Percentiles rank a stretch among this genome's conserved stretches.
Conservation (phyloP, 1,140 invertebrate species). For the Paramacrobiotus metropolitanus region DNA sequence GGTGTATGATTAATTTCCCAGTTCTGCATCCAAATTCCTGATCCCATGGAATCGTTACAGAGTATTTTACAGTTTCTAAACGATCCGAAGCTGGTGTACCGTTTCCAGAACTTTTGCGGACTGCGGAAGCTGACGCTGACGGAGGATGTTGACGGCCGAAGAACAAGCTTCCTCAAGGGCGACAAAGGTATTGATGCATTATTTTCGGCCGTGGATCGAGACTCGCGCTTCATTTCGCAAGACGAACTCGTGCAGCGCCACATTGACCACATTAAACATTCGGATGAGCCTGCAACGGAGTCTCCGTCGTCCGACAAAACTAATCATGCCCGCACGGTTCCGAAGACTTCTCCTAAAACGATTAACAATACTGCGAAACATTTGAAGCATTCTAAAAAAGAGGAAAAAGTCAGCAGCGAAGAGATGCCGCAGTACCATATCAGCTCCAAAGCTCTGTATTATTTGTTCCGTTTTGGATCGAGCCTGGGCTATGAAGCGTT, state of each 20-base stretch:
- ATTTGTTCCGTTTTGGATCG: slow-evolving; percentile 55
- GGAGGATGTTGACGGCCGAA: background rate
- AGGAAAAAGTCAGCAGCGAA: background rate
- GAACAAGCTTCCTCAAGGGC: background rate
- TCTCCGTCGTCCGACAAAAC: no score
- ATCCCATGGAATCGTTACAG: background rate
- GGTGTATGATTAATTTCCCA: no score
- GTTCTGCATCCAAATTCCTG: no score
- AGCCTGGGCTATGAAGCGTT: slow-evolving; percentile 65
- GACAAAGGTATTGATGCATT: background rate
- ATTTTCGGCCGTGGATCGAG: slow-evolving; percentile 1
- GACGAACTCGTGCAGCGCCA: background rate
- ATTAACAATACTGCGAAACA: no score
- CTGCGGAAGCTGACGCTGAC: background rate
- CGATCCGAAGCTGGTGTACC: background rate
- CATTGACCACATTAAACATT: background rate
- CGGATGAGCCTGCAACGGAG: background rate
- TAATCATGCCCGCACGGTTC: background rate
- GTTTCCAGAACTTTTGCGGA: background rate
- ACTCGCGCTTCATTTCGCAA: background rate
- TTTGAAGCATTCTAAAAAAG: no score
- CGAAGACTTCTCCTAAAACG: no score
- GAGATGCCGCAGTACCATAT: background rate
- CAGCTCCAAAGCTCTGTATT: slow-evolving; percentile 29
- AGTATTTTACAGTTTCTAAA: background rate